phyloP scores from a whole-genome alignment of 2,113 vertebrate species.

The Oophaga pumilio region DNA sequence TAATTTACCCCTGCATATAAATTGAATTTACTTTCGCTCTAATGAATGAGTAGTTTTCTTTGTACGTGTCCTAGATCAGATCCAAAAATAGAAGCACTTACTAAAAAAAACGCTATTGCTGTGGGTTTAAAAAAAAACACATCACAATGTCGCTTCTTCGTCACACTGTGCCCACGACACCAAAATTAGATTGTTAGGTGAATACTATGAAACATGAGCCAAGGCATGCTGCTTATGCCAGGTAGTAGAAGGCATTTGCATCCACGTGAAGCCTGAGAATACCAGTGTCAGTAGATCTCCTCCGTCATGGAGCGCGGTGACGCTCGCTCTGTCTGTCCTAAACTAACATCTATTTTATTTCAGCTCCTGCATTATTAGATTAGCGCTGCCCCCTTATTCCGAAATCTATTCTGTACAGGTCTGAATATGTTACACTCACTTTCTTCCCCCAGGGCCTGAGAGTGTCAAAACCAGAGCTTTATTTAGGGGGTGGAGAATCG shows the following conservation, averaged over 20 bases:
- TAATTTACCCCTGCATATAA: neutral
- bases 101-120: neutral
- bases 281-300: neutral
- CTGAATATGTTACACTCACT: conserved; percentile 47
- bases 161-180: conserved; percentile 22
- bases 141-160: neutral
- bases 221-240: neutral
- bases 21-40: neutral
- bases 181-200: conserved; percentile 1
- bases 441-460: conserved; percentile 18
- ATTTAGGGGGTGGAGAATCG: conserved; percentile 20
- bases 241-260: neutral
- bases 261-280: neutral
- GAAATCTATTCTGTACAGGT: conserved; percentile 29
- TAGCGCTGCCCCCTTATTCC: neutral
- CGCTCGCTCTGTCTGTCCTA: neutral
- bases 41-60: neutral
- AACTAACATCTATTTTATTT: neutral
- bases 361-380: neutral
- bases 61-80: neutral
- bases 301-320: neutral
- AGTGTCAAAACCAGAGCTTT: conserved; percentile 51
- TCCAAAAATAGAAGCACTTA: conserved; percentile 19
- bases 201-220: neutral
- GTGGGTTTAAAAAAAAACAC: neutral